Conservation (phyloP, 2,797 vertebrate genomes). For the Paramormyrops hopkinsi region DNA sequence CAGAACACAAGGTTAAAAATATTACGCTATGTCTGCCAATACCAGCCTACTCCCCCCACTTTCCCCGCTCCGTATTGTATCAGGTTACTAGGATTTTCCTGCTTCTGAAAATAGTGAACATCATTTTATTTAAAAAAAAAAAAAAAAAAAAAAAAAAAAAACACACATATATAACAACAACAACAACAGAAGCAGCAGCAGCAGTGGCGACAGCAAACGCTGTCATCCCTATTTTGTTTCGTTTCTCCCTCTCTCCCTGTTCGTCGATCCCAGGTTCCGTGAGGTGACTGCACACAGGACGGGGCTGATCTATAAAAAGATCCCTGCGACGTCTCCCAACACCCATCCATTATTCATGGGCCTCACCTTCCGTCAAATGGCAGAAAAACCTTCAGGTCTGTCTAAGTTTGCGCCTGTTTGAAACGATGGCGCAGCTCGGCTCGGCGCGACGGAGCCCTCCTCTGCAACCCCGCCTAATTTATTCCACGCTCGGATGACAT, state of each 20-base stretch:
- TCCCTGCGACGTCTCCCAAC: conserved; percentile 90
- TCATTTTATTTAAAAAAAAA: conserved; percentile 26
- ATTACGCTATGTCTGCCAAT: conserved; percentile 17
- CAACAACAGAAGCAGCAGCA: not conserved
- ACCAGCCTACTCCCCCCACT: not conserved
- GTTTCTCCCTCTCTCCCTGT: conserved; percentile 55
- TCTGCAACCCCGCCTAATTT: conserved; percentile 41
- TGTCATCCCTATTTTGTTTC: conserved; percentile 59
- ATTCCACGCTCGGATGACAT: conserved; percentile 41
- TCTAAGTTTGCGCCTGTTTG: conserved; percentile 76
- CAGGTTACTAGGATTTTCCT: conserved; percentile 44
- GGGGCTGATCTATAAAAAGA: conserved; percentile 87
- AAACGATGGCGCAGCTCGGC: conserved; percentile 33
- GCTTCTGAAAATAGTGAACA: conserved; percentile 60
- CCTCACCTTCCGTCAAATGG: conserved; percentile 76
- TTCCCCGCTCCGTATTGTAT: conserved; percentile 37
- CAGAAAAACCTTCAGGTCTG: conserved; percentile 80
- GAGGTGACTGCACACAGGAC: conserved; percentile 64
- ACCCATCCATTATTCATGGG: conserved; percentile 97
- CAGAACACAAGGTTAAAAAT: conserved; percentile 33
- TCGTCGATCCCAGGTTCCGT: conserved; percentile 58
- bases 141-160: not conserved
- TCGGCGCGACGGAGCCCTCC: conserved; percentile 32
- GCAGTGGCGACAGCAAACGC: not conserved
- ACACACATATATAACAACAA: not conserved